Evolutionary conservation across 2,797 vertebrate genomes (phyloP).

Genomic region (Stomatorhinus walkeri): DNA sequence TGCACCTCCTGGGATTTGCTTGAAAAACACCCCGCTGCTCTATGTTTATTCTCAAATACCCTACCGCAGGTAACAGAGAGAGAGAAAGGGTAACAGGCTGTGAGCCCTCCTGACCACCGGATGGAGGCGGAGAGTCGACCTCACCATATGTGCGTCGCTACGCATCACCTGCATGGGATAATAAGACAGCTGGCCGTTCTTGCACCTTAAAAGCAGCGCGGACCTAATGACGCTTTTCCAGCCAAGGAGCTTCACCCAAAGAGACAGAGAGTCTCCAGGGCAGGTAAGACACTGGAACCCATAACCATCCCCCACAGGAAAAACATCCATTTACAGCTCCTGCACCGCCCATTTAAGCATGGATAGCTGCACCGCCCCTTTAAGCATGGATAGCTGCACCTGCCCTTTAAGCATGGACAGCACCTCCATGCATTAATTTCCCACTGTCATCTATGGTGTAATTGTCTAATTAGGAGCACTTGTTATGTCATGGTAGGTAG

Average conservation of each 20-base stretch:
- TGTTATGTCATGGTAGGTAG: background rate
- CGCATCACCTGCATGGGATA: background rate
- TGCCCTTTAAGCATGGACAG: no score
- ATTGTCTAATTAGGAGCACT: background rate
- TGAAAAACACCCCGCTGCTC: background rate
- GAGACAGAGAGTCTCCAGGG: background rate
- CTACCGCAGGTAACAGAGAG: background rate
- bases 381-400: background rate
- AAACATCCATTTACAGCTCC: background rate
- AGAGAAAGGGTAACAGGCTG: background rate
- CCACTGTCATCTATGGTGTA: background rate
- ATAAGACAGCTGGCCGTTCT: background rate
- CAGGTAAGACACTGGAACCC: background rate
- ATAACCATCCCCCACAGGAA: background rate
- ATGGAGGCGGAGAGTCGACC: background rate
- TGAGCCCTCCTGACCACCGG: background rate
- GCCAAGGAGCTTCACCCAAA: background rate
- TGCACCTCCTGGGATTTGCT: background rate
- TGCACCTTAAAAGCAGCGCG: background rate
- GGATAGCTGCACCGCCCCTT: background rate
- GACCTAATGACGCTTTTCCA: background rate
- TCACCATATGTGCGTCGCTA: background rate
- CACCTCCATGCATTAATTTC: background rate
- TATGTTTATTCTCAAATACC: background rate
- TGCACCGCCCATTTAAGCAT: background rate